Evolutionary conservation across 2,113 vertebrate species (phyloP), one percentile per base, ranked within the genome.

Genomic region (Brachypodius melanocephalos): DNA sequence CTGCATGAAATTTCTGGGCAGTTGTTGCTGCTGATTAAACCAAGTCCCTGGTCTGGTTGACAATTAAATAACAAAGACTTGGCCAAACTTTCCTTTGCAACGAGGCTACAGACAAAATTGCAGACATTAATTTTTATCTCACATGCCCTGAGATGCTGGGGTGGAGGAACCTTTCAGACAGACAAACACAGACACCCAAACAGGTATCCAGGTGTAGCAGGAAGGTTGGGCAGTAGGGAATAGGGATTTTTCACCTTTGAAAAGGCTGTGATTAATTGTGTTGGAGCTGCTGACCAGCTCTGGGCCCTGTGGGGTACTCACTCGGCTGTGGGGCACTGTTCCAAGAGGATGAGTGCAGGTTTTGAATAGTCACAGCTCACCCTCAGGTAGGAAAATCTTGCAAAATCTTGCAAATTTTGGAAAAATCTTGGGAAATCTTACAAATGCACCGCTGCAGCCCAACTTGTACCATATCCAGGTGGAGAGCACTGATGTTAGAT

Each of bases 111-210:
- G 49, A 5, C 21, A 57, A n/a, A n/a, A 34, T 2, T 81, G 46
- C 48, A 80, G 63, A 31, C 0, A 2, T 4, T 20, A 14, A 15
- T 45, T 51, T 51, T 57, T 38, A 13, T 54, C 31, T 74, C 6
- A 2, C 10, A 0, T 22, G 21, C 5, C 4, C 6, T 40, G 28
- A 10, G 28, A 18, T 63, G 16, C 7, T 82, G 74, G 16, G 25
- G 5, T 65, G 38, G 42, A 81, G 43, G 26, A 10, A 15, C 51
- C 74, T 38, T 45, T 62, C 69, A 71, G 29, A 20, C 42, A 61
- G 34, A 32, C 9, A 1, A 17, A 3, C 6, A 65, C 28, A 66
- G 55, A 54, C 32, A 24, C 14, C 58, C 49, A 7, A 32, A n/a
- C 6, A 69, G 42, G 28, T 22, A 46, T 24, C 48, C 18, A 12